Percentiles rank a stretch among this genome's conserved stretches.
Conservation (phyloP, 2,113 vertebrate genomes). For the Sylvia atricapilla region DNA sequence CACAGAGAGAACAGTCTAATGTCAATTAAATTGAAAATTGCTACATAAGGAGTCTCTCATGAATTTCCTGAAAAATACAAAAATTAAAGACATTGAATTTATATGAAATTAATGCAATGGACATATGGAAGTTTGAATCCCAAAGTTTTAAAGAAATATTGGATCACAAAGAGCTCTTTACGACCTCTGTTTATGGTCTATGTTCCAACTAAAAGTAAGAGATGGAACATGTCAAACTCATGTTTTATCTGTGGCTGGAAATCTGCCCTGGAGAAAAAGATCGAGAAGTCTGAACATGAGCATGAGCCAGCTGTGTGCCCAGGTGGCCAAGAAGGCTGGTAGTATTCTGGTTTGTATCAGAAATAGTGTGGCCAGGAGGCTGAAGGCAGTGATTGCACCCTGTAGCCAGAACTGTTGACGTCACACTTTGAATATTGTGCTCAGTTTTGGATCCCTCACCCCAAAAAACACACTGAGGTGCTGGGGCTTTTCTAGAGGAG, state of each 20-base stretch:
- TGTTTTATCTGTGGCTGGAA: background rate
- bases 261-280: background rate
- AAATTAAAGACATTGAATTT: background rate
- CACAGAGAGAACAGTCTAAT: background rate
- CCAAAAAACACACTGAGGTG: background rate
- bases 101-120: background rate
- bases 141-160: background rate
- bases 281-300: background rate
- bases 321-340: background rate
- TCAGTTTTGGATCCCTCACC: background rate
- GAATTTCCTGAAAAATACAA: background rate
- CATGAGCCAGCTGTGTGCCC: background rate
- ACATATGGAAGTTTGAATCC: background rate
- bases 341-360: background rate
- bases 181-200: background rate
- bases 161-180: background rate
- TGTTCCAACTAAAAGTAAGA: background rate
- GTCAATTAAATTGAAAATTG: background rate
- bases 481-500: background rate
- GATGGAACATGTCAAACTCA: background rate
- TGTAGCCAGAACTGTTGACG: background rate
- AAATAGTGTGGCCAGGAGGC: background rate
- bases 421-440: background rate
- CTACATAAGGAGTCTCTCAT: background rate
- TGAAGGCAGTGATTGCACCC: background rate